These are phyloP conservation scores for Scaptomyza graminum DNA, from an alignment of 1,140 invertebrate genomes.

Conservation along the genomic window DNA sequence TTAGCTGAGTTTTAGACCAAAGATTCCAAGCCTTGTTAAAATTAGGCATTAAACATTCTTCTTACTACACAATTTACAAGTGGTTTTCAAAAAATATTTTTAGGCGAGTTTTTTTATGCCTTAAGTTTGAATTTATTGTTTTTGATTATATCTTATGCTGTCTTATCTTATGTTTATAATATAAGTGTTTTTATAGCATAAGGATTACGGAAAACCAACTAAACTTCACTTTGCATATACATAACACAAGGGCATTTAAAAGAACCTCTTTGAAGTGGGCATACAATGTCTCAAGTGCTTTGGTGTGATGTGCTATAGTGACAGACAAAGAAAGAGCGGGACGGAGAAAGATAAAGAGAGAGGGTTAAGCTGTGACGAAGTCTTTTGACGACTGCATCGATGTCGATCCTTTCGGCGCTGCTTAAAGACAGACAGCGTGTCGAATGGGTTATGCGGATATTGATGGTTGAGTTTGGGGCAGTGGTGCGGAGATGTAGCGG, in stretches of 20 bases:
- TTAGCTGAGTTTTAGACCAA: too few species aligned
- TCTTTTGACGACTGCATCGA: constrained; percentile 61
- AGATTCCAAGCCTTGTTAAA: too few species aligned
- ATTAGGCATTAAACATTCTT: too few species aligned
- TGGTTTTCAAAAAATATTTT: too few species aligned
- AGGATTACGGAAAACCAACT: constrained; percentile 13
- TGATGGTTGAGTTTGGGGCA: too few species aligned
- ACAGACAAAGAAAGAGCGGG: constrained; percentile 25
- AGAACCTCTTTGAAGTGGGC: constrained; percentile 67
- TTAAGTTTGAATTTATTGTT: not conserved
- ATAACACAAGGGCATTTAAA: constrained; percentile 54
- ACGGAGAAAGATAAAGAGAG: constrained; percentile 26
- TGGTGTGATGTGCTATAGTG: constrained; percentile 28
- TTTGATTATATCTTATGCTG: not conserved
- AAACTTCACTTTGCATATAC: constrained; percentile 30
- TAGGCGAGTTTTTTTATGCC: not conserved
- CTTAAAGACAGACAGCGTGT: constrained; percentile 75
- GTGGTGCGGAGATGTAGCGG: not conserved
- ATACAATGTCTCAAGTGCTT: constrained; percentile 70
- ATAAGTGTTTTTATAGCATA: constrained; percentile 19
- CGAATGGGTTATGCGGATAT: constrained; percentile 55
- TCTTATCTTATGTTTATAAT: not conserved
- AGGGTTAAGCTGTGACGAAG: constrained; percentile 30
- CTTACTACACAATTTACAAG: too few species aligned
- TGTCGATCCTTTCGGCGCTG: constrained; percentile 70